Conservation (phyloP, 2,113 vertebrate species). For the Taurulus bubalis region DNA sequence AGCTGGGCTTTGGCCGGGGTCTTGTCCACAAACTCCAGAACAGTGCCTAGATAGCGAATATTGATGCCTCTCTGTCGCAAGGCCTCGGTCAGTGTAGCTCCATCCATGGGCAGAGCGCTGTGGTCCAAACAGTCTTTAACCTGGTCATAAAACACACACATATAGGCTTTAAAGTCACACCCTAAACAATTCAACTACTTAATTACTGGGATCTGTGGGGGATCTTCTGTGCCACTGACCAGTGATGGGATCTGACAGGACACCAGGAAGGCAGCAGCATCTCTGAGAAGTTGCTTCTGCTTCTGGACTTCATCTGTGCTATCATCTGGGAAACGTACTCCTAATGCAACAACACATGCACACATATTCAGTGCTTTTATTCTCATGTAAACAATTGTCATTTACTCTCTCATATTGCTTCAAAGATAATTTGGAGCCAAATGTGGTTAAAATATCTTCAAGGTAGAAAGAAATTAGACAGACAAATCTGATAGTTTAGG, state of each 20-base stretch:
- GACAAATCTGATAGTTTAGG: neutral
- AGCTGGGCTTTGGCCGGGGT: slow-evolving; percentile 90
- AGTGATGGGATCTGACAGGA: slow-evolving; percentile 96
- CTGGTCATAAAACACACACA: slow-evolving; percentile 72
- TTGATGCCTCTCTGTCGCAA: slow-evolving; percentile 98
- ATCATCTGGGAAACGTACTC: slow-evolving; percentile 93
- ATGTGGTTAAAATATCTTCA: slow-evolving; percentile 1
- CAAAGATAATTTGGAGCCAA: neutral
- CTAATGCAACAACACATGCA: slow-evolving; percentile 73
- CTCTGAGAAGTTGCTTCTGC: slow-evolving; percentile 97
- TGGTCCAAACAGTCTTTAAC: slow-evolving; percentile 98
- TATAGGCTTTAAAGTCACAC: neutral
- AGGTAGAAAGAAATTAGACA: neutral
- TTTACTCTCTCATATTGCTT: neutral
- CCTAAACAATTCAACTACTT: neutral
- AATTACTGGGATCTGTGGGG: neutral
- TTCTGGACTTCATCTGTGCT: slow-evolving; percentile 91
- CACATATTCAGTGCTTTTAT: neutral
- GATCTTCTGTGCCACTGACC: slow-evolving; percentile 82
- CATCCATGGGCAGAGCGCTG: slow-evolving; percentile 94
- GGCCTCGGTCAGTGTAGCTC: slow-evolving; percentile 91
- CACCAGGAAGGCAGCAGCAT: slow-evolving; percentile 92
- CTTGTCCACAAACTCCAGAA: slow-evolving; percentile 90
- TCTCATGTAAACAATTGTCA: neutral
- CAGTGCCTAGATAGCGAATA: slow-evolving; percentile 93